phyloP scores from a whole-genome alignment of 2,888 invertebrate species.

The Neocrepidodera transversa region DNA sequence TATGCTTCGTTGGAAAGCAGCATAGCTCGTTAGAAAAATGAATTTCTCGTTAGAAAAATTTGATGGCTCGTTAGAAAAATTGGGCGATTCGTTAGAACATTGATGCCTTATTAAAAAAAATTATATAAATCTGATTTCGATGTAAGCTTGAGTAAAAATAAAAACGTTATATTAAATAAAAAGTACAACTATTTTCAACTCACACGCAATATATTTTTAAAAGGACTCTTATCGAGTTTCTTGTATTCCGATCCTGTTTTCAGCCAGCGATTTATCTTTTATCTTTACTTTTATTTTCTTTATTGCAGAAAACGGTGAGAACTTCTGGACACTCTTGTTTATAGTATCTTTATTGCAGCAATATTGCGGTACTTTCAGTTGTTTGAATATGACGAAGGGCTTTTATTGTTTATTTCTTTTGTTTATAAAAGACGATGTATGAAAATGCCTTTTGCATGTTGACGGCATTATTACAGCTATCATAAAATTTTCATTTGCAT shows the following conservation, averaged over 20 bases:
- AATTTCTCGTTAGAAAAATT: too few species aligned
- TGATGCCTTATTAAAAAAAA: too few species aligned
- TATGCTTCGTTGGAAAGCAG: too few species aligned
- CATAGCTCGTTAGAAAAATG: too few species aligned
- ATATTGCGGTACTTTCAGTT: conserved; percentile 15
- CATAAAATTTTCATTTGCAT: conserved; percentile 5
- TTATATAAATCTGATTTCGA: too few species aligned
- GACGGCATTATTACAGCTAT: background rate
- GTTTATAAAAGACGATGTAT: background rate
- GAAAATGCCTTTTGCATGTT: background rate
- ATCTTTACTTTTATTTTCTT: background rate
- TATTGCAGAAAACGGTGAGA: conserved; percentile 15
- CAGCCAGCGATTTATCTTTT: conserved; percentile 9
- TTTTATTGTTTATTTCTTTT: conserved; percentile 4
- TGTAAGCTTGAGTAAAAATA: too few species aligned
- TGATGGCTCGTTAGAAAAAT: too few species aligned
- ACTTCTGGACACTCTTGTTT: conserved; percentile 19
- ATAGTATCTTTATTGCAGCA: conserved; percentile 16
- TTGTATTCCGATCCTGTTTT: conserved; percentile 6
- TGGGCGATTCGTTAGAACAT: too few species aligned
- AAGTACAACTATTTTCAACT: too few species aligned
- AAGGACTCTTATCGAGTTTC: too few species aligned
- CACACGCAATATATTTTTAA: too few species aligned
- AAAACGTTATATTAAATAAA: too few species aligned
- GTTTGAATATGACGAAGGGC: background rate